phyloP scores from a whole-genome alignment of 2,888 invertebrate species.

The Actias luna region DNA sequence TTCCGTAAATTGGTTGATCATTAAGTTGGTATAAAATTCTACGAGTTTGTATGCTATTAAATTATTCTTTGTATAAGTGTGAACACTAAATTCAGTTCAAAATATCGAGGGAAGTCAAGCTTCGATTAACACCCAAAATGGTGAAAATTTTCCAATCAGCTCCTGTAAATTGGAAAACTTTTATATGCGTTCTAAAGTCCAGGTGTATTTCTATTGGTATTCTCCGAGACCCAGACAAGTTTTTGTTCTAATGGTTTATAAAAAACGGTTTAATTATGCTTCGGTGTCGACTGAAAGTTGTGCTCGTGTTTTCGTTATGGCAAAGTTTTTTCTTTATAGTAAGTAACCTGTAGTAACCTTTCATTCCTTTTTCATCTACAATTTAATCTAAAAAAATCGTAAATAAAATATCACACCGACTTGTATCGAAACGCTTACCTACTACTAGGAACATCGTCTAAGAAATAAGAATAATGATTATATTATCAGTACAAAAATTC shows the following conservation, averaged over 20 bases:
- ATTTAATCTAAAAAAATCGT: neutral
- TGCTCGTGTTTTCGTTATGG: constrained; percentile 28
- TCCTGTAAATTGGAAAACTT: constrained; percentile 81
- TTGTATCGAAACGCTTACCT: no score
- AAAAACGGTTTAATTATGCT: constrained; percentile 65
- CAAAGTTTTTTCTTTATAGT: constrained; percentile 37
- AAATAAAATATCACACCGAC: no score
- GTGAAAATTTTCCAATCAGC: constrained; percentile 80
- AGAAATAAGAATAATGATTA: no score
- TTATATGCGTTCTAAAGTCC: constrained; percentile 80
- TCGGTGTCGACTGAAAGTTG: constrained; percentile 46
- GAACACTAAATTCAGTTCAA: constrained; percentile 61
- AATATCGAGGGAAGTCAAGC: constrained; percentile 68
- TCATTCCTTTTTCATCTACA: constrained; percentile 9
- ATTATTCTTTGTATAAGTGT: constrained; percentile 16
- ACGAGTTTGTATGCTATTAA: neutral
- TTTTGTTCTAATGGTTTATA: constrained; percentile 62
- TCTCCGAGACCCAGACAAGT: constrained; percentile 52
- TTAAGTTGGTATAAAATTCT: neutral
- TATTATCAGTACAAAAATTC: no score
- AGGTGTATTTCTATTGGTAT: constrained; percentile 77
- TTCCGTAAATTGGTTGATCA: no score
- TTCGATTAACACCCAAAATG: constrained; percentile 78
- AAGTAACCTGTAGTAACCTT: constrained; percentile 29
- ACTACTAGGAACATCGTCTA: no score